Evolutionary conservation across 2,113 vertebrate species (phyloP), one percentile per base, ranked within the genome.

Genomic region (Brevimyrus niger): DNA sequence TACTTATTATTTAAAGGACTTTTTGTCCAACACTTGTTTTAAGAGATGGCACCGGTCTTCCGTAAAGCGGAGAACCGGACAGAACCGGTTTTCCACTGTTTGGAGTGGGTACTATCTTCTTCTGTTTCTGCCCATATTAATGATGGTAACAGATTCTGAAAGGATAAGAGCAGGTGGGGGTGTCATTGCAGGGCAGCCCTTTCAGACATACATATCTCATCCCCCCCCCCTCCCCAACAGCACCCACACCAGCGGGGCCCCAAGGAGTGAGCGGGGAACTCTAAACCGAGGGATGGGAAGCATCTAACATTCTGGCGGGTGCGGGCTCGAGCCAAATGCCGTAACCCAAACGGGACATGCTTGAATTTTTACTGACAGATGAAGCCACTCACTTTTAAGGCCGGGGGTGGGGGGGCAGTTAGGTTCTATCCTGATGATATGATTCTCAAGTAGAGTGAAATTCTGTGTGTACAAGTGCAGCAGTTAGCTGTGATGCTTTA

Each of bases 11-110:
- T 65, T 61, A 87, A 65, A 65, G 35, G 51, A 61, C 19, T 87
- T 87, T 46, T 87, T 87, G 87, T 61, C 35, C 51, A 61, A 31
- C 87, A 46, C 87, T 87, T 87, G 87, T 87, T 27, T 87, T 87
- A 44, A 87, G 38, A 87, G 87, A 87, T 61, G 21, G 87, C 87
- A 65, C 53, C 17, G n/a, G 35, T 87, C n/a, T 53, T 53, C 50
- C 47, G 31, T 51, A 8, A 35, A 7, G 50, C 50, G 5, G 48
- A 23, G 50, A 87, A 51, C 85, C 50, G 13, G 85, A 55, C 10
- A 7, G 31, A 87, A 53, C 50, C 15, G 50, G 85, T 53, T 87
- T n/a, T 53, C 47, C n/a, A 21, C 50, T 35, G 23, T 87, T 51
- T 87, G 31, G 50, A 87, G 27, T 15, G 17, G 50, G 13, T 35